Conservation (phyloP, 1,140 invertebrate species). For the Musca domestica region DNA sequence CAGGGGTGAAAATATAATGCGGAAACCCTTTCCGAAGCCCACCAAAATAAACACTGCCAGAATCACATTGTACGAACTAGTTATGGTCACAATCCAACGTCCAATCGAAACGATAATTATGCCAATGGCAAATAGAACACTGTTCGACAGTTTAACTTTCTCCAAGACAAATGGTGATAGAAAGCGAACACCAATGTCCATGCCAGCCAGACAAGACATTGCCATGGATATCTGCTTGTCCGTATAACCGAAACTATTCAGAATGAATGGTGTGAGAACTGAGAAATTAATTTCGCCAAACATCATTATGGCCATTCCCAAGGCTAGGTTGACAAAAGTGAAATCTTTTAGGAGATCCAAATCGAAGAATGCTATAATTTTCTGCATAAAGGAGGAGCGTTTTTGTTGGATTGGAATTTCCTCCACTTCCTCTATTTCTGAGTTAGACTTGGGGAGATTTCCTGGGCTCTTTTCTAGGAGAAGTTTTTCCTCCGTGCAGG, state of each 20-base stretch:
- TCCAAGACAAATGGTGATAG: constrained; percentile 62
- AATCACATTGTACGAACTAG: constrained; percentile 35
- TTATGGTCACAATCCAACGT: no score
- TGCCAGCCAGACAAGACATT: no score
- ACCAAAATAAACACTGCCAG: constrained; percentile 49
- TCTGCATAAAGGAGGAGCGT: constrained; percentile 56
- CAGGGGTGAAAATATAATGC: constrained; percentile 71
- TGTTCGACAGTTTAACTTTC: constrained; percentile 62
- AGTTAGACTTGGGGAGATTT: constrained; percentile 32
- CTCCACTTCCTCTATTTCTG: constrained; percentile 37
- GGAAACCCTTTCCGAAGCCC: constrained; percentile 67
- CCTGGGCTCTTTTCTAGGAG: constrained; percentile 39
- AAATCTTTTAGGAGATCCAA: constrained; percentile 65
- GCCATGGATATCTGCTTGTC: constrained; percentile 60
- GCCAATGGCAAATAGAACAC: constrained; percentile 66
- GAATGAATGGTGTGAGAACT: no score
- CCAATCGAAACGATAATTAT: no score
- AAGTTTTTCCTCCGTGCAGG: no score
- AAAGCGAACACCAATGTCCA: no score
- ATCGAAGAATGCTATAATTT: no score
- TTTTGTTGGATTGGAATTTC: constrained; percentile 50
- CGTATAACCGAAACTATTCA: constrained; percentile 62
- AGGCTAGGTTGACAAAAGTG: constrained; percentile 65
- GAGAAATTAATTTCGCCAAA: constrained; percentile 70
- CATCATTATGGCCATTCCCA: no score